Percentiles rank a stretch among this genome's conserved stretches.
These are phyloP conservation scores for Eumaeus atala DNA, from an alignment of 1,140 invertebrate species.

Conservation along the genomic window DNA sequence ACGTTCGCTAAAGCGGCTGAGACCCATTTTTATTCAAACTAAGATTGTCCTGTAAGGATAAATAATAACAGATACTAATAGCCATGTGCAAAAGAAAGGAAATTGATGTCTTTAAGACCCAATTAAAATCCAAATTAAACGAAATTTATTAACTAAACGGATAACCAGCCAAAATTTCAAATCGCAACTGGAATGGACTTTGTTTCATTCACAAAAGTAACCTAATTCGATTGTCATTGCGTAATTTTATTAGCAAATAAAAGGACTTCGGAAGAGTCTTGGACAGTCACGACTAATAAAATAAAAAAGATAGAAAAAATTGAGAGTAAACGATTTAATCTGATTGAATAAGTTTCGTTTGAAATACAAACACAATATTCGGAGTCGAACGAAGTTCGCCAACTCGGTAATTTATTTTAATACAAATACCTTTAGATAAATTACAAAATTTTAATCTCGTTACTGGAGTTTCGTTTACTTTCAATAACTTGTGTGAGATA, in stretches of 20 bases:
- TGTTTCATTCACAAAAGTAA: not conserved
- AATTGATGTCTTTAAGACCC: not conserved
- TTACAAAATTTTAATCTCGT: not conserved
- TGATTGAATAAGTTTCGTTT: conserved; percentile 3
- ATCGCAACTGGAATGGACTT: not conserved
- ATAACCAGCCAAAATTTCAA: not conserved
- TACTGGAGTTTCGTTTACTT: not conserved
- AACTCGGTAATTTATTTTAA: conserved; percentile 3
- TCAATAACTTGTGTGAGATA: not conserved
- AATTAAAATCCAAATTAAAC: not conserved
- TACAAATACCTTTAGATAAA: conserved; percentile 8
- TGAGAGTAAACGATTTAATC: not conserved
- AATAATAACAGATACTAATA: too few species aligned
- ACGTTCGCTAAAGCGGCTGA: too few species aligned
- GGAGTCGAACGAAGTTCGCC: not conserved
- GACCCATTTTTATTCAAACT: too few species aligned
- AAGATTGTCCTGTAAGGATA: too few species aligned
- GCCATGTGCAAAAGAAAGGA: not conserved
- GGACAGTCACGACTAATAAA: not conserved
- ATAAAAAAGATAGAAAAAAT: not conserved
- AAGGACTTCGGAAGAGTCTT: not conserved
- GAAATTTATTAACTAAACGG: not conserved
- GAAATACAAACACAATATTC: conserved; percentile 8
- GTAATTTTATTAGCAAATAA: conserved; percentile 4
- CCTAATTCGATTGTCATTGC: conserved; percentile 4